A percentile compares a stretch with the other conserved stretches of the same genome.
These are phyloP conservation scores for Otolemur garnettii DNA, from an alignment of 2,113 vertebrate species.

Conservation along the genomic window DNA sequence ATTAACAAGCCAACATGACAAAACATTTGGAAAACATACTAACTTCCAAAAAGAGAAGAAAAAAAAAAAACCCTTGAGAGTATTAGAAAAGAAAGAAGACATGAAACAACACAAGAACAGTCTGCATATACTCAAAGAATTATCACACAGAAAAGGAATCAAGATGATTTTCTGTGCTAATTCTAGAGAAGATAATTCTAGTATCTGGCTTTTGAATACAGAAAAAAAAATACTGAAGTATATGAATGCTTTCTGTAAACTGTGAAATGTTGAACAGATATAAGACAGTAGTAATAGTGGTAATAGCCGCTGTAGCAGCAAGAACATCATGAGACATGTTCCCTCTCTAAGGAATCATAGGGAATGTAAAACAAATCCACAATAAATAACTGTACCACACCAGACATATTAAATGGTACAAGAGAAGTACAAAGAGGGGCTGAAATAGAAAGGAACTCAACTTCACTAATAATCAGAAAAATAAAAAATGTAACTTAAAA, in stretches of 20 bases:
- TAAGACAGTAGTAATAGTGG: neutral
- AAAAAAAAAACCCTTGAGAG: neutral
- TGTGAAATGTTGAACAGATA: neutral
- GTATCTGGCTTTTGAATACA: neutral
- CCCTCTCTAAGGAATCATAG: neutral
- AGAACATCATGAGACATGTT: neutral
- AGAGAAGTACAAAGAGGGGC: neutral
- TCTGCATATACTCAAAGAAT: neutral
- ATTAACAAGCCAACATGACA: neutral
- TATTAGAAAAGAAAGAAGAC: neutral
- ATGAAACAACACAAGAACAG: neutral
- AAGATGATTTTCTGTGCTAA: constrained; percentile 10
- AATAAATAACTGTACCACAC: neutral
- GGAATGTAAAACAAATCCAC: neutral
- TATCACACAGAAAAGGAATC: neutral
- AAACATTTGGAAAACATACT: neutral
- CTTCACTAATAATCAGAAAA: constrained; percentile 19
- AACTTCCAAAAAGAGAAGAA: neutral
- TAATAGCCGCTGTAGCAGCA: neutral
- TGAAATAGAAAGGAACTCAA: neutral
- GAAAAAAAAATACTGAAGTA: neutral
- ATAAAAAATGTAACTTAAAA: constrained; percentile 33
- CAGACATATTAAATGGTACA: neutral
- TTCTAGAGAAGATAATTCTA: neutral
- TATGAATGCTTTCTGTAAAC: neutral